Conservation (phyloP, 2,797 vertebrate genomes). For the Garrulus glandarius region DNA sequence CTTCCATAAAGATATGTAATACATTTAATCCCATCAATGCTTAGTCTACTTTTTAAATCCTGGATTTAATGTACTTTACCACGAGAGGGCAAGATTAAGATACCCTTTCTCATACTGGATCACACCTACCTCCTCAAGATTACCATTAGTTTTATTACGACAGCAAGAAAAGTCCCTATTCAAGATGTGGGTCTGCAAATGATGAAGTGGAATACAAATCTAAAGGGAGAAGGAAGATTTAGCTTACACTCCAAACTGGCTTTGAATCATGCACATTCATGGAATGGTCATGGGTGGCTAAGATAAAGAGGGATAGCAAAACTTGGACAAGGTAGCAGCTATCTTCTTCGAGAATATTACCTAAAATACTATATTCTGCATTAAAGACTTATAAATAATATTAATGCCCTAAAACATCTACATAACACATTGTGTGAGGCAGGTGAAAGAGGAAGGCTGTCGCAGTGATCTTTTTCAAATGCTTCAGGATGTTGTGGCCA, state of each 20-base stretch:
- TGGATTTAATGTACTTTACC: slow-evolving; percentile 49
- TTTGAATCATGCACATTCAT: neutral
- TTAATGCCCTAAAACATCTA: neutral
- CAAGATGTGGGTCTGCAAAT: neutral
- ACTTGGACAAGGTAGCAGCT: neutral
- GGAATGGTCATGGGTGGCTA: neutral
- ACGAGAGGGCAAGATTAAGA: slow-evolving; percentile 54
- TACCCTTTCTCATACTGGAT: slow-evolving; percentile 36
- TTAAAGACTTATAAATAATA: neutral
- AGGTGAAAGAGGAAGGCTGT: neutral
- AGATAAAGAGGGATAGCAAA: neutral
- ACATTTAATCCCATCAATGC: slow-evolving; percentile 60
- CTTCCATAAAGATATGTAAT: slow-evolving; percentile 57
- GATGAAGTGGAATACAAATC: neutral
- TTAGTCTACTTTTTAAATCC: slow-evolving; percentile 61
- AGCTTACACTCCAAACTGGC: neutral
- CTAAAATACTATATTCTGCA: neutral
- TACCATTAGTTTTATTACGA: neutral
- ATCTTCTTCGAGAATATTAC: neutral
- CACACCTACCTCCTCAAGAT: neutral
- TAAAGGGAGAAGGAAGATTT: neutral
- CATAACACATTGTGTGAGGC: neutral
- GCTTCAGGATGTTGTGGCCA: neutral
- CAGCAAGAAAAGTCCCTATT: neutral
- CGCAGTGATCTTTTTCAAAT: neutral